Conservation (phyloP, 2,888 invertebrate genomes). For the Notodonta ziczac region DNA sequence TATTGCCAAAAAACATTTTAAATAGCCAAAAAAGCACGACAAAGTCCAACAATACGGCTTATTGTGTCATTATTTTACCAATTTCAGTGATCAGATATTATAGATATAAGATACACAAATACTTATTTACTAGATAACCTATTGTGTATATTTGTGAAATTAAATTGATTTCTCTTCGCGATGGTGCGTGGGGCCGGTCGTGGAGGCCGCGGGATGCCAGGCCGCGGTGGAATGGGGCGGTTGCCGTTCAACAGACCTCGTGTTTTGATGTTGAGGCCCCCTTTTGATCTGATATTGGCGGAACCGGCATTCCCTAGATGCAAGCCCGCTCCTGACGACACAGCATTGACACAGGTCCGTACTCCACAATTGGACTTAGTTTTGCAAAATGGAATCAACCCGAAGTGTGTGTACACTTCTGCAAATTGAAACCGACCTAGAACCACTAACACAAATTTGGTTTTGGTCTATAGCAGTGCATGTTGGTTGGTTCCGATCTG, state of each 20-base stretch:
- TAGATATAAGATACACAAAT: not conserved
- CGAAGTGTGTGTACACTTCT: too few species aligned
- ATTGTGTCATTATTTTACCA: not conserved
- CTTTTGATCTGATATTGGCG: slow-evolving; percentile 94
- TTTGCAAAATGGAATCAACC: too few species aligned
- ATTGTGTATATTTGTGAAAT: not conserved
- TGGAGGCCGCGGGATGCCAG: slow-evolving; percentile 88
- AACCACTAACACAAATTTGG: too few species aligned
- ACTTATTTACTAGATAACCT: not conserved
- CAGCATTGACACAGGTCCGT: slow-evolving; percentile 90
- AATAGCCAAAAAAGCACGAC: not conserved
- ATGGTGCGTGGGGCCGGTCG: slow-evolving; percentile 90
- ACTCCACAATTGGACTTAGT: too few species aligned
- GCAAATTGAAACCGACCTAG: too few species aligned
- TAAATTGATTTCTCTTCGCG: not conserved
- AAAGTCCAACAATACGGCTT: not conserved
- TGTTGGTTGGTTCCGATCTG: too few species aligned
- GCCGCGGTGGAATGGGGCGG: slow-evolving; percentile 85
- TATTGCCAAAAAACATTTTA: not conserved
- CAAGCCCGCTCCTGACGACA: slow-evolving; percentile 91
- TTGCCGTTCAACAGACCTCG: slow-evolving; percentile 76
- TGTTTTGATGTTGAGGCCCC: slow-evolving; percentile 86
- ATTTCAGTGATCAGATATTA: not conserved
- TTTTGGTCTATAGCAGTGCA: too few species aligned
- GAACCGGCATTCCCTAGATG: slow-evolving; percentile 96